These are phyloP conservation scores for Microplitis mediator DNA, from an alignment of 1,140 invertebrate genomes.

Conservation along the genomic window DNA sequence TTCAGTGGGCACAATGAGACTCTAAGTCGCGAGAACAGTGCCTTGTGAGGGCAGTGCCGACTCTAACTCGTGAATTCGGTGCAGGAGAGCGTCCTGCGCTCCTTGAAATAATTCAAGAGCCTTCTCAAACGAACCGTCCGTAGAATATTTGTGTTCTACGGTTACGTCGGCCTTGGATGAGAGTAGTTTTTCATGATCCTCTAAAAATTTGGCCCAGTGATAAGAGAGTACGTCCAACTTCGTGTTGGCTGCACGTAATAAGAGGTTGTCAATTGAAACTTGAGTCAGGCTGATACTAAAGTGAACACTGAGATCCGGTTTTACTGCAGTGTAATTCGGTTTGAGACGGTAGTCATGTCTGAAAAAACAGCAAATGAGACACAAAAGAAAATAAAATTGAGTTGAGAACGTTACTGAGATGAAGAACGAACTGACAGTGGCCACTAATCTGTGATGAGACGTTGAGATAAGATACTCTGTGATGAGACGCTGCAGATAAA, in stretches of 20 bases:
- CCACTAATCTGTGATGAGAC: neutral
- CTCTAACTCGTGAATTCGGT: too few relatives aligned
- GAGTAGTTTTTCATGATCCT: neutral
- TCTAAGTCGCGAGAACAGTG: too few relatives aligned
- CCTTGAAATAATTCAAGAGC: too few relatives aligned
- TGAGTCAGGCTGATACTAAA: neutral
- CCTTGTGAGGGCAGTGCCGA: too few relatives aligned
- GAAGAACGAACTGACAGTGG: neutral
- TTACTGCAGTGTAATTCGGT: neutral
- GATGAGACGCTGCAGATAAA: neutral
- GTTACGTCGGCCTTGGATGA: neutral
- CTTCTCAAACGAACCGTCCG: too few relatives aligned
- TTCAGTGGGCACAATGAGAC: too few relatives aligned
- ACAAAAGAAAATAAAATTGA: neutral
- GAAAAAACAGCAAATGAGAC: neutral
- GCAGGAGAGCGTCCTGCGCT: too few relatives aligned
- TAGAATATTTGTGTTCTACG: too few relatives aligned
- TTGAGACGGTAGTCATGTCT: neutral
- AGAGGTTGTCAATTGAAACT: neutral
- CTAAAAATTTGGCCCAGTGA: neutral
- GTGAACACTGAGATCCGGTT: neutral
- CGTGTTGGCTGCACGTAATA: neutral
- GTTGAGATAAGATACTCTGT: neutral
- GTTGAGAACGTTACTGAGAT: neutral
- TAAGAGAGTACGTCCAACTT: neutral